Percentiles rank a stretch among this genome's conserved stretches.
phyloP scores from a whole-genome alignment of 2,113 vertebrate genomes.

The Lophochroa leadbeateri region DNA sequence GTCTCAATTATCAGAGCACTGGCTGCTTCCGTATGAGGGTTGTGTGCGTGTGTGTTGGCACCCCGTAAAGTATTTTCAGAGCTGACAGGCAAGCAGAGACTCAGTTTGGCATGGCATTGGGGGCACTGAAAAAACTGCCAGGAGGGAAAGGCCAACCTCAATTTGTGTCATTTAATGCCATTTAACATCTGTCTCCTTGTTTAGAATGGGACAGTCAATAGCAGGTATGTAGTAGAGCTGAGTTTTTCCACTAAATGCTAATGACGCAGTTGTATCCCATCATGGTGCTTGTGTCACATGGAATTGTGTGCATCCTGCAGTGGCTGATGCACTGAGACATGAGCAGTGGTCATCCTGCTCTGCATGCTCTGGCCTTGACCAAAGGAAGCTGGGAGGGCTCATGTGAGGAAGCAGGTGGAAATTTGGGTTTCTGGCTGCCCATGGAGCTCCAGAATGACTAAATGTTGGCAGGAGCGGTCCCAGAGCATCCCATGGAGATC shows the following conservation, averaged over 20 bases:
- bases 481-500: neutral
- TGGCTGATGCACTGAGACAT: neutral
- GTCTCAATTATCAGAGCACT: neutral
- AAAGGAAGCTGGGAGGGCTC: neutral
- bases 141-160: neutral
- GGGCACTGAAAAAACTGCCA: neutral
- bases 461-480: neutral
- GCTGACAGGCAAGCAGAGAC: neutral
- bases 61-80: neutral
- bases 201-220: neutral
- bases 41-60: neutral
- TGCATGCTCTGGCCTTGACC: neutral
- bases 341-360: neutral
- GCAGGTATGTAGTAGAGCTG: neutral
- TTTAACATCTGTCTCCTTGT: neutral
- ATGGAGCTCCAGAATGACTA: neutral
- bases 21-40: neutral
- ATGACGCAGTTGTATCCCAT: neutral
- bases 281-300: accelerated
- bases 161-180: neutral
- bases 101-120: neutral
- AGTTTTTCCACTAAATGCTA: neutral
- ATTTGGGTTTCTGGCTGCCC: neutral
- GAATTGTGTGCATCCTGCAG: neutral
- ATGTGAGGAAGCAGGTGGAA: neutral